Evolutionary conservation across 2,888 invertebrate genomes (phyloP).

Genomic region (Drosophila eohydei): DNA sequence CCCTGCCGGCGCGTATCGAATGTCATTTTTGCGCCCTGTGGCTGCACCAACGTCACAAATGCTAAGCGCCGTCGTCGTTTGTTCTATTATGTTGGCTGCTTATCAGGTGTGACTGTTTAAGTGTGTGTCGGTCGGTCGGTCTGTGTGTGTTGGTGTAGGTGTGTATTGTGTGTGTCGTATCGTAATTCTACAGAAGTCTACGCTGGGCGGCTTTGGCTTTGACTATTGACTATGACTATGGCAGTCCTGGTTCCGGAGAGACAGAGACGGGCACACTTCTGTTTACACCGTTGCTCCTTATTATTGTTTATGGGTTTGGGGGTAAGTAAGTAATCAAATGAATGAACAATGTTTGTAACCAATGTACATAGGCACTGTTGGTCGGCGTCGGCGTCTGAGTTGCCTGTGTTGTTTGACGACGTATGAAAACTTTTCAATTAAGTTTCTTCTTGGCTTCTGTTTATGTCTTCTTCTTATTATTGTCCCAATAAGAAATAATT

Average conservation of each 20-base stretch:
- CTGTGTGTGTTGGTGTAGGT: not conserved
- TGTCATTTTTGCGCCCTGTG: slow-evolving; percentile 78
- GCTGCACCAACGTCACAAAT: slow-evolving; percentile 45
- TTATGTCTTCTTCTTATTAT: slow-evolving; percentile 39
- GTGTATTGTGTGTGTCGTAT: slow-evolving; percentile 25
- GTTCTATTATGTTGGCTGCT: slow-evolving; percentile 27
- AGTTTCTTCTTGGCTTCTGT: slow-evolving; percentile 26
- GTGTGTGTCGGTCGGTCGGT: slow-evolving; percentile 2
- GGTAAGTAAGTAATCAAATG: slow-evolving; percentile 34
- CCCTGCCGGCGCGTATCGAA: slow-evolving; percentile 83
- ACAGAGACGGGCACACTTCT: slow-evolving; percentile 32
- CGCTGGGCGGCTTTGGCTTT: slow-evolving; percentile 72
- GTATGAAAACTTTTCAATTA: slow-evolving; percentile 34
- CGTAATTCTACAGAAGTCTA: slow-evolving; percentile 65
- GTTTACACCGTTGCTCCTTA: slow-evolving; percentile 32
- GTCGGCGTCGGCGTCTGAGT: slow-evolving; percentile 56
- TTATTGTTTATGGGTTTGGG: slow-evolving; percentile 29
- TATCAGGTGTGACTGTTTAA: slow-evolving; percentile 27
- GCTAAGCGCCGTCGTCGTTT: slow-evolving; percentile 54
- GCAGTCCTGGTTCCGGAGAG: slow-evolving; percentile 63
- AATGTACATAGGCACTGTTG: slow-evolving; percentile 72
- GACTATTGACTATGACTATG: slow-evolving; percentile 67
- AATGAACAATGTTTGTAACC: slow-evolving; percentile 52
- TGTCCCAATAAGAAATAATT: slow-evolving; percentile 54
- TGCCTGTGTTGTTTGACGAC: slow-evolving; percentile 18